Conservation (phyloP, 2,888 invertebrate genomes). For the Crocallis elinguaria region DNA sequence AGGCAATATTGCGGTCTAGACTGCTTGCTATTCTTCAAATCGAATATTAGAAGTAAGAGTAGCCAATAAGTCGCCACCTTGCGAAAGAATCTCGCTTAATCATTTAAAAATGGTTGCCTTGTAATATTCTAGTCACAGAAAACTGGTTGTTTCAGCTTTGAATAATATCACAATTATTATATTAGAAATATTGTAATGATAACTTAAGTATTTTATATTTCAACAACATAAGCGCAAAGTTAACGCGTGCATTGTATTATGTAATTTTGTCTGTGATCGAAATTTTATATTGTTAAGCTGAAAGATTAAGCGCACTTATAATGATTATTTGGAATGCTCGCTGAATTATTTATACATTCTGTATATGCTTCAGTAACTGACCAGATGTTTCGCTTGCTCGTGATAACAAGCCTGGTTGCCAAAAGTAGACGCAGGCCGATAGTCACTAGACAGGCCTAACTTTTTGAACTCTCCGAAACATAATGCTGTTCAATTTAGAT, state of each 20-base stretch:
- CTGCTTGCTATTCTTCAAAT: slow-evolving; percentile 20
- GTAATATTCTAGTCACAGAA: slow-evolving; percentile 70
- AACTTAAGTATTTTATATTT: slow-evolving; percentile 80
- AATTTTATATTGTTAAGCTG: slow-evolving; percentile 82
- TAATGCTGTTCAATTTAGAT: no score
- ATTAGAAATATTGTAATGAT: slow-evolving; percentile 72
- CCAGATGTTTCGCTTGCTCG: not conserved
- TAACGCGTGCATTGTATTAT: slow-evolving; percentile 73
- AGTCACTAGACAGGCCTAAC: no score
- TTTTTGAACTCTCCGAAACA: no score
- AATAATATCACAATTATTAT: slow-evolving; percentile 70
- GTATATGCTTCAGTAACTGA: slow-evolving; percentile 39
- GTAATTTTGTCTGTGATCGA: slow-evolving; percentile 84
- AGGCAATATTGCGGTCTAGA: not conserved
- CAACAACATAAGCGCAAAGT: slow-evolving; percentile 71
- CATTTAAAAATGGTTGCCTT: slow-evolving; percentile 73
- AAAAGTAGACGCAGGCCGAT: no score
- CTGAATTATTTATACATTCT: slow-evolving; percentile 58
- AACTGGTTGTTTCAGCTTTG: slow-evolving; percentile 77
- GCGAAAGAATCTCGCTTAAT: slow-evolving; percentile 63
- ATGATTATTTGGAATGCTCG: slow-evolving; percentile 48
- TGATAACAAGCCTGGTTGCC: not conserved
- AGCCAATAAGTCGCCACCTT: slow-evolving; percentile 49
- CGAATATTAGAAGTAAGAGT: slow-evolving; percentile 31
- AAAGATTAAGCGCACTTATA: slow-evolving; percentile 66